A percentile compares a stretch with the other conserved stretches of the same genome.
phyloP scores from a whole-genome alignment of 2,888 invertebrate species.

The Eupithecia vulgata region DNA sequence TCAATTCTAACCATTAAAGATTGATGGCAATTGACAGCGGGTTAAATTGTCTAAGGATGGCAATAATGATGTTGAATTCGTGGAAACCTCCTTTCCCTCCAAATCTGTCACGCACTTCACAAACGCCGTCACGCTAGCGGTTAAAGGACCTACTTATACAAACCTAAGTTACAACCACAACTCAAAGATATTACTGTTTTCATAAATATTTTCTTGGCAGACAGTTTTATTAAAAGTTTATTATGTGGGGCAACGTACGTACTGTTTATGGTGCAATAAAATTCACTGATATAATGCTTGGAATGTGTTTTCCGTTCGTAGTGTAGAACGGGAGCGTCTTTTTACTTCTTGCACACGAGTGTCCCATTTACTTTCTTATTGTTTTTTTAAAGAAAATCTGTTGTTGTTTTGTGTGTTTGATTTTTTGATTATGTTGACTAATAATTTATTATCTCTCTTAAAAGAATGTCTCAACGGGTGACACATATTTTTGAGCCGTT shows the following conservation, averaged over 20 bases:
- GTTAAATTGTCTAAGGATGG: too few relatives aligned
- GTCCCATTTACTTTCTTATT: too few relatives aligned
- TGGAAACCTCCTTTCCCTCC: too few relatives aligned
- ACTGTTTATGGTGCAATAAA: slow-evolving; percentile 31
- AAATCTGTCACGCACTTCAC: not conserved
- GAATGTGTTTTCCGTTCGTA: not conserved
- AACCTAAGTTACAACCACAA: not conserved
- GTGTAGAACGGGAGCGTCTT: not conserved
- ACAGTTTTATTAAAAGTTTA: slow-evolving; percentile 35
- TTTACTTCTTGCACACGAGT: not conserved
- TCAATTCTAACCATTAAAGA: too few relatives aligned
- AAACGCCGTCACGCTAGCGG: not conserved
- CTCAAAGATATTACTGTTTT: slow-evolving; percentile 13
- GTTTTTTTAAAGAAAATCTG: too few relatives aligned
- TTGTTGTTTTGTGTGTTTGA: too few relatives aligned
- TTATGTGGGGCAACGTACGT: slow-evolving; percentile 22
- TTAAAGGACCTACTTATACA: not conserved
- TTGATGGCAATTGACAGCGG: too few relatives aligned
- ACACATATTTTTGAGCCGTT: too few relatives aligned
- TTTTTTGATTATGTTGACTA: too few relatives aligned
- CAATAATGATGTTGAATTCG: too few relatives aligned
- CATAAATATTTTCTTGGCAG: slow-evolving; percentile 25
- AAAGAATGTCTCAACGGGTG: too few relatives aligned
- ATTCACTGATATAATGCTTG: slow-evolving; percentile 15
- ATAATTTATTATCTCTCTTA: too few relatives aligned